These are phyloP conservation scores for Leptopilina clavipes DNA, from an alignment of 1,140 invertebrate species.

Conservation along the genomic window DNA sequence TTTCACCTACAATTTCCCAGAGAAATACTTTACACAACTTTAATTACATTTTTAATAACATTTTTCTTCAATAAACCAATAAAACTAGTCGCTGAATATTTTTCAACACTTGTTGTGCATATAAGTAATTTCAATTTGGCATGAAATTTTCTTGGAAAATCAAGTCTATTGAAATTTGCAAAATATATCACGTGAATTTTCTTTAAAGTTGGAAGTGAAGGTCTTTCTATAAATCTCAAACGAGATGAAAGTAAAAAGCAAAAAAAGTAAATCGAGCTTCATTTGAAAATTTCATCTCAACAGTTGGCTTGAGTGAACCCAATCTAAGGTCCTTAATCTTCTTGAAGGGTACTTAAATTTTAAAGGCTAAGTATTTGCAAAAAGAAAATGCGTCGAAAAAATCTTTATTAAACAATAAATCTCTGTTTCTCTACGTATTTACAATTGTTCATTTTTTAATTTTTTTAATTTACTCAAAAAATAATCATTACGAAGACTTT, in stretches of 20 bases:
- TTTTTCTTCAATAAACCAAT: background rate
- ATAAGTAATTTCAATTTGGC: background rate
- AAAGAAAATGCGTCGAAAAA: too few relatives aligned
- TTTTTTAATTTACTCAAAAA: too few relatives aligned
- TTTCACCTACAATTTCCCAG: background rate
- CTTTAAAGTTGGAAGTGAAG: background rate
- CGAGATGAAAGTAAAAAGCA: background rate
- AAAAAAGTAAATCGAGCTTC: constrained; percentile 3
- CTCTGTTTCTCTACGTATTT: too few relatives aligned
- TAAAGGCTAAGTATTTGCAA: background rate
- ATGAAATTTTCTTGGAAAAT: background rate
- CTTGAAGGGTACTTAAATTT: background rate
- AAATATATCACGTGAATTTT: background rate
- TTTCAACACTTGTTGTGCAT: background rate
- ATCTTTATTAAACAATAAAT: too few relatives aligned
- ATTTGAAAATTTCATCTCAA: background rate
- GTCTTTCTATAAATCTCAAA: background rate
- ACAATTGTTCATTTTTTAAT: too few relatives aligned
- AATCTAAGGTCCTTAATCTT: background rate
- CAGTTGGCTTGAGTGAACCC: background rate
- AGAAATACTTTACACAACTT: background rate
- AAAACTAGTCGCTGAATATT: background rate
- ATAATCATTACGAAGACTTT: too few relatives aligned
- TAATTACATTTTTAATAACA: background rate
- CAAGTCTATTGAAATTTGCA: background rate